Base-by-base conservation (phyloP, 2,113 vertebrate species). In the Gopherus evgoodei region DNA sequence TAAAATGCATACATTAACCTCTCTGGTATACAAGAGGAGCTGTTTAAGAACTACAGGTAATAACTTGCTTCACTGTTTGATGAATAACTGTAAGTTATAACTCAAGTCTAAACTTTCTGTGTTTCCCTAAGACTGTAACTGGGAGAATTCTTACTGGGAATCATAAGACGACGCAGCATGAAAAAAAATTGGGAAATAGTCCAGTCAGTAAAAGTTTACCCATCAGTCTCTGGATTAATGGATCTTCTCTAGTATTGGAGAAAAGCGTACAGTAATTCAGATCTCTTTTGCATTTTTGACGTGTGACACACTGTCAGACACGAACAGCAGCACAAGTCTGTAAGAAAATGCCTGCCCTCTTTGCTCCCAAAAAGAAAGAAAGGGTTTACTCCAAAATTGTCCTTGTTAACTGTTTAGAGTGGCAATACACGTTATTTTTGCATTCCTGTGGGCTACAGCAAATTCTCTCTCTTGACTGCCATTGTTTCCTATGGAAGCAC, bases 401-500 rank as follows among this genome's bases (percentile, higher is more conserved):
- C 95, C 96, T 95, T 93, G 90, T 96, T 83, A 94, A 81, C 84
- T 79, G 80, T 50, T 78, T 57, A 94, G 65, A 92, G 92, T 85
- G 93, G 44, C 65, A 92, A 93, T 87, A 87, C 84, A 86, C 72
- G 75, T 82, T 92, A 90, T 85, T 93, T 94, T 91, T 93, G 85
- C 94, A 92, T 97, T 97, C 94, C 88, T 94, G 94, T 85, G 84
- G 86, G 84, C 94, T 83, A 88, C 90, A 95, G 95, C 91, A 96
- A 94, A 93, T 94, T 93, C 91, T 93, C 95, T 87, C 89, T 92
- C 65, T 97, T 95, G 96, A 94, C 96, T 92, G 92, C 94, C 97
- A 96, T 90, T 93, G 93, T 96, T 97, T 97, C 96, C 95, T 96
- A 87, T 0, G 3, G 95, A 96, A 96, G 90, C 76, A 96, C 95